Conservation (phyloP, 2,888 invertebrate species). For the Pheosia tremula region DNA sequence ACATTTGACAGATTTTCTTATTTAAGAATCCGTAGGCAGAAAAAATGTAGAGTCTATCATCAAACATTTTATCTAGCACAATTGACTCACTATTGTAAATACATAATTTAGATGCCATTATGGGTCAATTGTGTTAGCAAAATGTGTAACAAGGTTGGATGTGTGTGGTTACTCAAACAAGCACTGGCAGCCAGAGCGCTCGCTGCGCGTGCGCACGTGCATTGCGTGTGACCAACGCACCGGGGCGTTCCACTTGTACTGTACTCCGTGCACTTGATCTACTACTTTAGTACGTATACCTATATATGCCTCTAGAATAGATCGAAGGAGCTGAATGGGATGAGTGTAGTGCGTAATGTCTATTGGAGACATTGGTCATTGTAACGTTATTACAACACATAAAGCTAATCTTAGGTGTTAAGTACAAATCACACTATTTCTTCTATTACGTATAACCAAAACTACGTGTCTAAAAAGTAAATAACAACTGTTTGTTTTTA, state of each 20-base stretch:
- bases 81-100: not conserved
- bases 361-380: not conserved
- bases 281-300: not conserved
- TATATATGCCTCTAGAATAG: constrained; percentile 1
- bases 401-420: too few relatives aligned
- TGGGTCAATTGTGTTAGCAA: too few relatives aligned
- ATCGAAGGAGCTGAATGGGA: constrained; percentile 2
- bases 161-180: not conserved
- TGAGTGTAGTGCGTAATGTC: not conserved
- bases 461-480: too few relatives aligned
- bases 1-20: too few relatives aligned
- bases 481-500: too few relatives aligned
- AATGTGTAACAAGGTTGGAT: not conserved
- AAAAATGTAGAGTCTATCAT: too few relatives aligned
- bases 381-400: not conserved
- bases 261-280: not conserved
- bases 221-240: constrained; percentile 57
- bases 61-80: too few relatives aligned
- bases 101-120: not conserved
- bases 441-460: too few relatives aligned
- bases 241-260: constrained; percentile 13
- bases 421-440: too few relatives aligned
- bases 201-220: constrained; percentile 54
- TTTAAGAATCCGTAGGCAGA: too few relatives aligned
- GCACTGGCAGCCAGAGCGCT: not conserved